A percentile compares a stretch with the other conserved stretches of the same genome.
phyloP scores from a whole-genome alignment of 1,140 invertebrate species.

The Monomorium pharaonis region DNA sequence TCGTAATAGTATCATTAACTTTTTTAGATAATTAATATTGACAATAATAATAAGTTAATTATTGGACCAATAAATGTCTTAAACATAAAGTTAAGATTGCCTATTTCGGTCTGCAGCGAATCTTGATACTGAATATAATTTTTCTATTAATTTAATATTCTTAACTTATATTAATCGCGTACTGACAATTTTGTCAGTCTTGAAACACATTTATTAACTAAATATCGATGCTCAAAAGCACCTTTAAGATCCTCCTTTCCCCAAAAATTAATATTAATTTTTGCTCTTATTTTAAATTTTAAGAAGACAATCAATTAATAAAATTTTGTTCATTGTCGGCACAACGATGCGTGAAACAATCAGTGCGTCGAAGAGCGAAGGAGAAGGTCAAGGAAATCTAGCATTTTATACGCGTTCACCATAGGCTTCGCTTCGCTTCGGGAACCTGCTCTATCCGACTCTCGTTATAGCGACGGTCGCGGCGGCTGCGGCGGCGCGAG shows the following conservation, averaged over 20 bases:
- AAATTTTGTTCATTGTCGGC: not conserved
- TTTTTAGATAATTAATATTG: not conserved
- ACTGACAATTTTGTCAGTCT: too few species aligned
- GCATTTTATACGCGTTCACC: constrained; percentile 3
- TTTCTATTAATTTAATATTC: too few species aligned
- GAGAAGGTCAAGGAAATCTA: not conserved
- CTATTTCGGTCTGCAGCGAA: too few species aligned
- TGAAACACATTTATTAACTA: too few species aligned
- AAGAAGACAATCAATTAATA: not conserved
- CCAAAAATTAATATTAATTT: not conserved
- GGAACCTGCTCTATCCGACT: constrained; percentile 63
- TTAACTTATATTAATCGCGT: too few species aligned
- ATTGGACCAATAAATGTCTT: too few species aligned
- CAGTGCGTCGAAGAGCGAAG: not conserved
- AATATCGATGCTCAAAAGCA: too few species aligned
- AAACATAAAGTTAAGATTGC: too few species aligned
- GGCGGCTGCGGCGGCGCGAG: constrained; percentile 51
- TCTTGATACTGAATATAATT: too few species aligned
- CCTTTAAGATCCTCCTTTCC: too few species aligned
- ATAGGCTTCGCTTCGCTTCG: constrained; percentile 38
- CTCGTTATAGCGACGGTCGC: constrained; percentile 60
- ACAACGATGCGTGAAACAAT: too few species aligned
- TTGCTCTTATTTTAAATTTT: not conserved
- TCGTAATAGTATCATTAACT: not conserved
- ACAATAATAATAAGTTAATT: too few species aligned